Conservation (phyloP, 2,888 invertebrate species). For the Cosmorhoe ocellata region DNA sequence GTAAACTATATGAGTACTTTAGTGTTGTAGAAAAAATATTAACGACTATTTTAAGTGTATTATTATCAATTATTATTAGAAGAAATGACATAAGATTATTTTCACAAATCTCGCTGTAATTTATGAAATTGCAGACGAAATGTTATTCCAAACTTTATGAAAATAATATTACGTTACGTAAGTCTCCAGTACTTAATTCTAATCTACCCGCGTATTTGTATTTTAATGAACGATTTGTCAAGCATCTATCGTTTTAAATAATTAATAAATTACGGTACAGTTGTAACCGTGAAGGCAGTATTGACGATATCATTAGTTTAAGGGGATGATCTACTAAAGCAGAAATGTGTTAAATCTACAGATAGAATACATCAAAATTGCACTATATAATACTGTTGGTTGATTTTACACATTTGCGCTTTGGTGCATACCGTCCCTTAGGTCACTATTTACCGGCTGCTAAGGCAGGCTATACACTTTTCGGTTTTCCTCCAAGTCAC, state of each 20-base stretch:
- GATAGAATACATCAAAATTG: no score
- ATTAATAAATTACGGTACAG: constrained; percentile 5
- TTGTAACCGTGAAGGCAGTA: constrained; percentile 21
- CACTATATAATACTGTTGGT: no score
- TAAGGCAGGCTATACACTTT: no score
- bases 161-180: constrained; percentile 15
- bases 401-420: no score
- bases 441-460: no score
- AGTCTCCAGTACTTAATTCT: constrained; percentile 17
- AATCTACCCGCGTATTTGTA: constrained; percentile 32
- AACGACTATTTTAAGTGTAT: constrained; percentile 33
- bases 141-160: not conserved
- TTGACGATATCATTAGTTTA: constrained; percentile 15
- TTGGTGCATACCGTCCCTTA: no score
- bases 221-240: constrained; percentile 23
- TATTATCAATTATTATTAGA: constrained; percentile 21
- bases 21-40: constrained; percentile 45
- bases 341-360: no score
- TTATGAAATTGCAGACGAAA: not conserved
- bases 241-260: constrained; percentile 30
- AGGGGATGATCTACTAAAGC: not conserved
- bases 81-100: constrained; percentile 18
- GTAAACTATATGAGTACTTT: constrained; percentile 31
- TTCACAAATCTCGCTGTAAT: constrained; percentile 3
- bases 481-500: no score